A percentile compares a stretch with the other conserved stretches of the same genome.
Conservation (phyloP, 2,888 invertebrate species). For the Protophormia terraenovae region DNA sequence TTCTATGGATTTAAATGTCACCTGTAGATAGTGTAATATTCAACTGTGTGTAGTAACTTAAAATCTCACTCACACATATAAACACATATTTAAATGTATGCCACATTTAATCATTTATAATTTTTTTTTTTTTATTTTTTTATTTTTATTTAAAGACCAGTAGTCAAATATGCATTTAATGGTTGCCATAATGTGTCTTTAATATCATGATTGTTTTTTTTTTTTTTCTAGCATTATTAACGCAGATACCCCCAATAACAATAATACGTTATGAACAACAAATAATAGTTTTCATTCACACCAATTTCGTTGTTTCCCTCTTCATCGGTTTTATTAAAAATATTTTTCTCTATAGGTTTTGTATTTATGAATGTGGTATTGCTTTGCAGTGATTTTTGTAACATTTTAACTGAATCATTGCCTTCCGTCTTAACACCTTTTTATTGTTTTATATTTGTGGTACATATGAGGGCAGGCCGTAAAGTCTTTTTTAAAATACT, state of each 20-base stretch:
- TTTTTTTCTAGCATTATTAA: conserved; percentile 29
- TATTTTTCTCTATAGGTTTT: conserved; percentile 32
- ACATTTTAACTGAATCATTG: conserved; percentile 50
- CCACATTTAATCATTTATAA: conserved; percentile 11
- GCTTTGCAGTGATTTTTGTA: background rate
- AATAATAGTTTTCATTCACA: conserved; percentile 53
- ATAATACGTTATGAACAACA: conserved; percentile 7
- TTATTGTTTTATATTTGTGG: background rate
- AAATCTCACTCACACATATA: background rate
- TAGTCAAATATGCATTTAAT: conserved; percentile 80
- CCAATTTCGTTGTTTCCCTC: conserved; percentile 27
- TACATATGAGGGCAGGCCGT: background rate
- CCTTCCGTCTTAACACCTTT: conserved; percentile 60
- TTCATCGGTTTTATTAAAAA: conserved; percentile 14
- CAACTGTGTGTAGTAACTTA: background rate
- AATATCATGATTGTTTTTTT: conserved; percentile 65
- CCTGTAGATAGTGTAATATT: too few relatives aligned
- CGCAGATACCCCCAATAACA: background rate
- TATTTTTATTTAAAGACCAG: conserved; percentile 75
- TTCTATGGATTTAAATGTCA: background rate
- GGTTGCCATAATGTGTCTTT: conserved; percentile 76
- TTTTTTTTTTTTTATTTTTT: background rate
- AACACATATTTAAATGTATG: conserved; percentile 5
- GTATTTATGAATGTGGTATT: conserved; percentile 5
- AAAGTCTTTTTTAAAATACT: background rate